Percentiles rank a stretch among this genome's conserved stretches.
Evolutionary conservation across 35 echinoderm and acorn worm species (phyloP).

Genomic region (Strongylocentrotus purpuratus): DNA sequence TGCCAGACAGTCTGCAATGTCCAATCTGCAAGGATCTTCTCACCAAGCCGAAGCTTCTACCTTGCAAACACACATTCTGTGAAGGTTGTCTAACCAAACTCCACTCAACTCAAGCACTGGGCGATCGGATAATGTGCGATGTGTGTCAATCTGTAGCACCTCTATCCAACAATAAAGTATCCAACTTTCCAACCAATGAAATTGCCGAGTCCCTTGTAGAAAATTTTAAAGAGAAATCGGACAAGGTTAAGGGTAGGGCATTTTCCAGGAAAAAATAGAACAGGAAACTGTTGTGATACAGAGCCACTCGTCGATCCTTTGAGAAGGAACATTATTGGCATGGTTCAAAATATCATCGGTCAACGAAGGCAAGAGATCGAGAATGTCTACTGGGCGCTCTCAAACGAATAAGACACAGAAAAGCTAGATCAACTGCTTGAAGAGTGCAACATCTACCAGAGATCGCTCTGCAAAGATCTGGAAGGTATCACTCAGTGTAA

Average conservation of each 20-base stretch:
- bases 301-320: not conserved
- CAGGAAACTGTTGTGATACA: not conserved
- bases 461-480: not conserved
- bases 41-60: slow-evolving; percentile 43
- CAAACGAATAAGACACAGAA: not conserved
- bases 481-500: not conserved
- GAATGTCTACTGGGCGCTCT: not conserved
- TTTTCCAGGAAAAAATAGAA: not conserved
- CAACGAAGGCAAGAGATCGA: not conserved
- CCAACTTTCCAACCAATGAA: slow-evolving; percentile 31
- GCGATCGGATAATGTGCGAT: not conserved
- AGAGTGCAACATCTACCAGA: not conserved
- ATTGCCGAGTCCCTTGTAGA: not conserved
- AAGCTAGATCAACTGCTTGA: not conserved
- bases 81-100: slow-evolving; percentile 33
- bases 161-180: not conserved
- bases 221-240: not conserved
- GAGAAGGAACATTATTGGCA: not conserved
- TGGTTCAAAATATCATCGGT: not conserved
- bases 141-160: not conserved
- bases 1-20: slow-evolving; percentile 19
- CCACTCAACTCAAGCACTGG: not conserved
- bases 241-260: not conserved
- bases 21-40: slow-evolving; percentile 23
- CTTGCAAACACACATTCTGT: slow-evolving; percentile 55